Conservation (phyloP, 1,140 invertebrate species). For the Conopomorpha cramerella region DNA sequence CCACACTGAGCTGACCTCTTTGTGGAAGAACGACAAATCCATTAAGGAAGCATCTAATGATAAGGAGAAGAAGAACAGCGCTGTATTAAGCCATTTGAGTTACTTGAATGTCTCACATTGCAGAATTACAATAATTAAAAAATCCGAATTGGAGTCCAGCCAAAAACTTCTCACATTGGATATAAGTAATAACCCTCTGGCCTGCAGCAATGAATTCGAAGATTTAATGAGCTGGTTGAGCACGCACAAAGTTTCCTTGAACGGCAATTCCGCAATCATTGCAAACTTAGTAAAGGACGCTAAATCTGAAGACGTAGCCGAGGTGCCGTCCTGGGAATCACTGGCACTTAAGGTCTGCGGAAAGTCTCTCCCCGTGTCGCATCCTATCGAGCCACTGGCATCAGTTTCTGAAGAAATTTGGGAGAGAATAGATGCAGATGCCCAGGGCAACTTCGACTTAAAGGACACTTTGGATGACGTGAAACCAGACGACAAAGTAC, state of each 20-base stretch:
- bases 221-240: conserved; percentile 64
- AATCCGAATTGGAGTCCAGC: conserved; percentile 60
- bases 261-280: conserved; percentile 39
- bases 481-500: conserved; percentile 33
- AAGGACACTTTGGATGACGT: conserved; percentile 45
- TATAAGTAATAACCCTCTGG: conserved; percentile 66
- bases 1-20: conserved; percentile 55
- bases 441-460: conserved; percentile 34
- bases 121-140: conserved; percentile 59
- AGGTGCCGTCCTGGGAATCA: conserved; percentile 36
- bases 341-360: conserved; percentile 45
- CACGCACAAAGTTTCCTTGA: conserved; percentile 49
- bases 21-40: conserved; percentile 61
- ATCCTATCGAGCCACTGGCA: conserved; percentile 30
- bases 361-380: conserved; percentile 14
- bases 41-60: conserved; percentile 69
- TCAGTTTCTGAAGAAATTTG: conserved; percentile 49
- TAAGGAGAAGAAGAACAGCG: conserved; percentile 54
- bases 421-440: conserved; percentile 59
- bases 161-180: conserved; percentile 67
- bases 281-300: conserved; percentile 48
- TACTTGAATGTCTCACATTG: conserved; percentile 65
- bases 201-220: conserved; percentile 65
- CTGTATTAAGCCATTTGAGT: conserved; percentile 53
- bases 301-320: conserved; percentile 28